Evolutionary conservation across 2,888 invertebrate genomes (phyloP), one percentile per base, ranked within the genome.

Genomic region (Cacoxenus indagator): DNA sequence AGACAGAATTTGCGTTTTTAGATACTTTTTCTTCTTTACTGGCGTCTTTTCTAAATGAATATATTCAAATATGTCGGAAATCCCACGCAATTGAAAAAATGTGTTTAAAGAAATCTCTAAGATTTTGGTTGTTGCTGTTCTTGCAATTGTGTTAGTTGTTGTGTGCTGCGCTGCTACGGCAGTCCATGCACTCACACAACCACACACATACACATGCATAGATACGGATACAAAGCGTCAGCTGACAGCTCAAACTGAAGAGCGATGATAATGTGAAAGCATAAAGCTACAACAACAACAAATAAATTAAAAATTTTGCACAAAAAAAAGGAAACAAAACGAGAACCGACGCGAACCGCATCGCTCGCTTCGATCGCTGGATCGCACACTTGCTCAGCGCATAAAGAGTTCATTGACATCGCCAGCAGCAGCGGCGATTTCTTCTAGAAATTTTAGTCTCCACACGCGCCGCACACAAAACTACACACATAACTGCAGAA

Each of bases 351-450:
- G 31, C 31, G 9, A 31, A 14, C 43, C 43, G 43, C 61, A 45
- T 62, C 61, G 43, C 26, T 55, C 9, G 11, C 11, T 26, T 54
- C 24, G 14, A 11, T 9, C 6, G n/a, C 31, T 6, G 1, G 37
- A 26, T 59, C 59, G 37, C 37, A 37, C 37, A 37, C 2, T 51
- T 51, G 37, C 65, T 37, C 59, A 71, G 70, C 75, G 79, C 84
- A 83, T 84, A 77, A 72, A 74, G 76, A 83, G 82, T 82, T 83
- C 82, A 80, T 78, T 83, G 82, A 84, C 81, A 31, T 14, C 51
- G 22, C 11, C 51, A 51, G 51, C 51, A 57, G 29, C 59, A 37
- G 29, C 31, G 31, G n/a, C 59, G 59, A 62, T 62, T 62, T 62
- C 45, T 62, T 43, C 19, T n/a, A 62, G 45, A 62, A 62, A 43